These are phyloP conservation scores for Tricholauxania praeusta DNA, from an alignment of 2,888 invertebrate genomes.

Conservation along the genomic window DNA sequence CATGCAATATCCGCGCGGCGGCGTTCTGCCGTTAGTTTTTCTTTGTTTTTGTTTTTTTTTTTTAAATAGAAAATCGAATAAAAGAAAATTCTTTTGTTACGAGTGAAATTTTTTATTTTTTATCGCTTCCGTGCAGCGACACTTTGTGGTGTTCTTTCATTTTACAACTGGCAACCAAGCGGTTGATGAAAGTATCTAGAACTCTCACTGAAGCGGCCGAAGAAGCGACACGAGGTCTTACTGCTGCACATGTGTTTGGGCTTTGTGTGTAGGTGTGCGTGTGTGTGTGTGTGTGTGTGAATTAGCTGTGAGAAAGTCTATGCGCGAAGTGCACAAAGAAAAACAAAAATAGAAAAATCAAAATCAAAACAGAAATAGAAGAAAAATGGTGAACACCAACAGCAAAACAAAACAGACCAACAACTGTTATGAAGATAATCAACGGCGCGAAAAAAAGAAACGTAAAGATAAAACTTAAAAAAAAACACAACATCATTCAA, in stretches of 20 bases:
- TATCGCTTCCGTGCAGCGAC: conserved; percentile 44
- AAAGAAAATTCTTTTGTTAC: neutral
- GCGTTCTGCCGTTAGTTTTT: too few species aligned
- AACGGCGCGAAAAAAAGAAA: conserved; percentile 46
- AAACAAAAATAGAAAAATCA: neutral
- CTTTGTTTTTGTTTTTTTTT: neutral
- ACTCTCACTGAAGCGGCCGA: conserved; percentile 52
- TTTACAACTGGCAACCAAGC: conserved; percentile 56
- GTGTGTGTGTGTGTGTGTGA: too few species aligned
- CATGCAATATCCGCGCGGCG: too few species aligned
- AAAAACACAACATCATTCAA: too few species aligned
- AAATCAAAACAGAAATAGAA: neutral
- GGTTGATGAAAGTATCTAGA: conserved; percentile 62
- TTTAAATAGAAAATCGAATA: neutral
- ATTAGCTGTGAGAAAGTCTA: neutral
- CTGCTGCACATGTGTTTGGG: too few species aligned
- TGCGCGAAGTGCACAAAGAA: conserved; percentile 21
- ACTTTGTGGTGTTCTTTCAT: conserved; percentile 42
- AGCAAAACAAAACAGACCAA: conserved; percentile 17
- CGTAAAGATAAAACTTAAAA: too few species aligned
- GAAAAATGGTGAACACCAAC: neutral
- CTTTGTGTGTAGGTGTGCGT: too few species aligned
- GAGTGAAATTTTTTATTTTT: conserved; percentile 29
- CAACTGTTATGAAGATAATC: conserved; percentile 44
- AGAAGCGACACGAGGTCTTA: conserved; percentile 20